These are phyloP conservation scores for Amphiprion ocellaris DNA, from an alignment of 2,113 vertebrate species.

Conservation along the genomic window DNA sequence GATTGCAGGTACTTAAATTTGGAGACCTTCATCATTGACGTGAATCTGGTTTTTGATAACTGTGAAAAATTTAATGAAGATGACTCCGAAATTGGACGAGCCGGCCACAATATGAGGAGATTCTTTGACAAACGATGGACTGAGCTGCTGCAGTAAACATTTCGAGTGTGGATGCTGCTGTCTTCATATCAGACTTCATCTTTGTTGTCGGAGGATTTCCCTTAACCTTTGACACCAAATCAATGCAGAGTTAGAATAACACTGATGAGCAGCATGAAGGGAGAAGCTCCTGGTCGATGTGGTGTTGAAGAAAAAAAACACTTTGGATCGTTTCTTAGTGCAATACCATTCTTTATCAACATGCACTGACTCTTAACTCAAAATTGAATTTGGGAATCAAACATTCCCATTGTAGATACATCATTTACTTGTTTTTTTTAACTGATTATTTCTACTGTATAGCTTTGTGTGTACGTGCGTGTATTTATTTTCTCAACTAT, in stretches of 20 bases:
- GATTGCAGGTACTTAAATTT: conserved; percentile 89
- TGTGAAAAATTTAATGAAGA: conserved; percentile 99
- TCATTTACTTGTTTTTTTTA: conserved; percentile 78
- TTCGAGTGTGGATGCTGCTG: conserved; percentile 57
- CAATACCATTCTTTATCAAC: conserved; percentile 93
- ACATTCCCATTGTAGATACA: conserved; percentile 89
- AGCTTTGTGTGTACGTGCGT: conserved; percentile 82
- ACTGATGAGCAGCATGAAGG: conserved; percentile 87
- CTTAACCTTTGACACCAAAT: conserved; percentile 80
- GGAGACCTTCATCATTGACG: conserved; percentile 94
- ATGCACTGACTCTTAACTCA: conserved; percentile 90
- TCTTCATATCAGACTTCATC: conserved; percentile 89
- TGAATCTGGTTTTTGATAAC: conserved; percentile 98
- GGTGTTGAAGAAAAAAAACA: conserved; percentile 53
- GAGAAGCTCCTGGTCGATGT: conserved; percentile 82
- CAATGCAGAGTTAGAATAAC: conserved; percentile 62
- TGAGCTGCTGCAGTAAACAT: conserved; percentile 89
- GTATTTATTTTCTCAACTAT: conserved; percentile 97
- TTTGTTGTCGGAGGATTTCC: conserved; percentile 52
- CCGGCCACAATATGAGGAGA: conserved; percentile 96
- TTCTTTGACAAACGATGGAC: conserved; percentile 97
- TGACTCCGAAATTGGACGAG: conserved; percentile 94
- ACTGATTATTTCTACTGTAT: conserved; percentile 85
- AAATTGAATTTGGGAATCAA: conserved; percentile 83
- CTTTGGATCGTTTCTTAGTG: conserved; percentile 85